Evolutionary conservation across 1,140 invertebrate species (phyloP).

Genomic region (Helicoverpa armigera): DNA sequence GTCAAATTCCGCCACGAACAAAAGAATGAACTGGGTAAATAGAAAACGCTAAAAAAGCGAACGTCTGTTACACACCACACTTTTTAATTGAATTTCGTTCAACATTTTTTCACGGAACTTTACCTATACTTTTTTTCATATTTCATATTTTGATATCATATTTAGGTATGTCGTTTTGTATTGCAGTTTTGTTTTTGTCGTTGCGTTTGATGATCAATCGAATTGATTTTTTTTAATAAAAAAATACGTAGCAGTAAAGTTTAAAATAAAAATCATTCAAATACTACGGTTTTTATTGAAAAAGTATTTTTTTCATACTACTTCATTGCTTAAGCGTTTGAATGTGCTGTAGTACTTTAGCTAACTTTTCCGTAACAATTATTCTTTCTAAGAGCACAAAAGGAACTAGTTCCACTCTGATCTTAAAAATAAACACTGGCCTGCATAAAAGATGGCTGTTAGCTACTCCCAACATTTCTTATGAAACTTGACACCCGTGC

Average conservation of each 20-base stretch:
- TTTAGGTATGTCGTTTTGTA: slow-evolving; percentile 14
- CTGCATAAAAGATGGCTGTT: slow-evolving; percentile 12
- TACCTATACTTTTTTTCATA: slow-evolving; percentile 18
- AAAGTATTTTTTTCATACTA: too few species aligned
- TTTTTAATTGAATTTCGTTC: slow-evolving; percentile 57
- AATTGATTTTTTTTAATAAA: neutral
- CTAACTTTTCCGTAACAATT: too few species aligned
- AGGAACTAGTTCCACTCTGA: neutral
- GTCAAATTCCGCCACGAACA: slow-evolving; percentile 51
- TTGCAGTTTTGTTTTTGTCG: neutral
- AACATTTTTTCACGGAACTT: slow-evolving; percentile 49
- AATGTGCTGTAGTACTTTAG: too few species aligned
- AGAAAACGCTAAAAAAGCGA: slow-evolving; percentile 55
- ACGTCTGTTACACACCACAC: slow-evolving; percentile 50
- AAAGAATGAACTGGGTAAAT: slow-evolving; percentile 44
- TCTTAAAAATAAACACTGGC: slow-evolving; percentile 7
- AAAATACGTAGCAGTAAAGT: neutral
- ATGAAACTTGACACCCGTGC: slow-evolving; percentile 27
- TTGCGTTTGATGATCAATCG: neutral
- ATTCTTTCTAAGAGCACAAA: neutral
- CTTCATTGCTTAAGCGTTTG: too few species aligned
- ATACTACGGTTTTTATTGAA: too few species aligned
- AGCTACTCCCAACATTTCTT: neutral
- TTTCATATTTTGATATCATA: slow-evolving; percentile 1
- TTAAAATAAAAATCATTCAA: too few species aligned